Evolutionary conservation across 2,797 vertebrate genomes (phyloP).

Genomic region (Manis crassicaudata): DNA sequence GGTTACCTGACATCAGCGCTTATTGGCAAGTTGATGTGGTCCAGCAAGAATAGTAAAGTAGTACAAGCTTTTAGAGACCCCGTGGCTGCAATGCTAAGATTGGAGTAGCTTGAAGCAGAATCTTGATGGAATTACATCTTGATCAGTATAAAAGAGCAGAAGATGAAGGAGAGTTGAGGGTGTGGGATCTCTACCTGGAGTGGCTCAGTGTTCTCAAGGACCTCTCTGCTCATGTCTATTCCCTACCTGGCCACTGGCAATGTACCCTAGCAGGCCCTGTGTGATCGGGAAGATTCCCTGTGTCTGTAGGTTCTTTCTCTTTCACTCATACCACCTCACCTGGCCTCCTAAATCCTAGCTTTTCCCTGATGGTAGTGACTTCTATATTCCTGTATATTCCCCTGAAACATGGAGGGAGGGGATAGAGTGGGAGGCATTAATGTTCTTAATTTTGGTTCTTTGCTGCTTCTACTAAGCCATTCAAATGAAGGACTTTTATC

Average conservation of each 20-base stretch:
- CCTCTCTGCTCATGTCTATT: neutral
- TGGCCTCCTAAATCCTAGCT: neutral
- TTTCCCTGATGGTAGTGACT: neutral
- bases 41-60: neutral
- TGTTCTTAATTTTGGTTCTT: neutral
- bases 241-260: no score
- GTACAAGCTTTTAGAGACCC: neutral
- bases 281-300: neutral
- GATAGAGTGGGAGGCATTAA: neutral
- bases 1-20: neutral
- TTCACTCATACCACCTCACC: neutral
- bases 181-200: neutral
- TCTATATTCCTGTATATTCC: neutral
- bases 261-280: neutral
- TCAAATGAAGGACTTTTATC: neutral
- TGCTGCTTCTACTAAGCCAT: neutral
- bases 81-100: neutral
- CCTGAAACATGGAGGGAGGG: neutral
- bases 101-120: neutral
- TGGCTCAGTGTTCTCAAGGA: neutral
- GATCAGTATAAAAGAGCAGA: neutral
- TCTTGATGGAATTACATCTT: neutral
- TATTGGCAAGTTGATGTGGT: neutral
- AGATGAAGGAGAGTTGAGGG: no score
- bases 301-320: neutral